A percentile compares a stretch with the other conserved stretches of the same genome.
Conservation (phyloP, 2,113 vertebrate genomes). For the Peromyscus californicus region DNA sequence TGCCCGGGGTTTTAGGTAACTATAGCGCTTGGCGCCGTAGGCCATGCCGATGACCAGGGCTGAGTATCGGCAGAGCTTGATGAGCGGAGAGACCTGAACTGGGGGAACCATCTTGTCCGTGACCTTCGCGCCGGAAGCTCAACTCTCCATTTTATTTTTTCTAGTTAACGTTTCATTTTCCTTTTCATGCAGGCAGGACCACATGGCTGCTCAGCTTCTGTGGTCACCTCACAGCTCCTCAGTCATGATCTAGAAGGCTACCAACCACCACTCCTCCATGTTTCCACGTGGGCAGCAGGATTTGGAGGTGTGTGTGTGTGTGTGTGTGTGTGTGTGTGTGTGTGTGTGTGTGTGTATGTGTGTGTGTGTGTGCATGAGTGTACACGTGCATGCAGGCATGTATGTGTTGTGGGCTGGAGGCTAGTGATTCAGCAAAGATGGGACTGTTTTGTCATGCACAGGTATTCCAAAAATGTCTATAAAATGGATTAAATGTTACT, state of each 20-base stretch:
- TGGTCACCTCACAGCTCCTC: not conserved
- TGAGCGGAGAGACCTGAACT: no score
- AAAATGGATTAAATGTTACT: not conserved
- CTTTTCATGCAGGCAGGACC: not conserved
- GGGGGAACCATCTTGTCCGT: no score
- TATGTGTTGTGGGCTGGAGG: not conserved
- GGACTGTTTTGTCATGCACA: not conserved
- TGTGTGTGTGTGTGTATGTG: not conserved
- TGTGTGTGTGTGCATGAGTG: not conserved
- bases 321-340: not conserved
- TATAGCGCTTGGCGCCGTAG: no score
- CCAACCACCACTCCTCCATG: not conserved
- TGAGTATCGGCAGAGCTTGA: no score
- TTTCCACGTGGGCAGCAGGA: not conserved
- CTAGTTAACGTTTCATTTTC: not conserved
- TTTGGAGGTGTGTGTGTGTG: not conserved
- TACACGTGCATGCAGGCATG: no score
- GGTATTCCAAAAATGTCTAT: slow-evolving; percentile 14
- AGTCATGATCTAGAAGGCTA: not conserved
- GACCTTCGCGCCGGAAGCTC: no score
- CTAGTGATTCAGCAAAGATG: not conserved
- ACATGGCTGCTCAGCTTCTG: not conserved
- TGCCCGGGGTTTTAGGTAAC: slow-evolving; percentile 94
- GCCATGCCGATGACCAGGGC: no score
- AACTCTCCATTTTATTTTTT: not conserved